These are phyloP conservation scores for Erynnis tages DNA, from an alignment of 2,888 invertebrate genomes.

Conservation along the genomic window DNA sequence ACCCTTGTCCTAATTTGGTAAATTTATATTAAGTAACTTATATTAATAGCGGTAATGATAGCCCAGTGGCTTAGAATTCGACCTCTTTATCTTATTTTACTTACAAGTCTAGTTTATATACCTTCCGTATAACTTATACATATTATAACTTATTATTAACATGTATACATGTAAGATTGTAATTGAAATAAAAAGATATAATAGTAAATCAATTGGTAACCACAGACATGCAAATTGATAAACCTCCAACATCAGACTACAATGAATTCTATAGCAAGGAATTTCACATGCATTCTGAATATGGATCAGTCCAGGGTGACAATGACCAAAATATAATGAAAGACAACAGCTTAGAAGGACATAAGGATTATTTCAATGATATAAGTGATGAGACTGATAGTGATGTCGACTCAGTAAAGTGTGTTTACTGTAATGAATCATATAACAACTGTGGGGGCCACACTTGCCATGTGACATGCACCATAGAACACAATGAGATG, in stretches of 20 bases:
- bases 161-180: too few species aligned
- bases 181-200: too few species aligned
- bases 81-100: too few species aligned
- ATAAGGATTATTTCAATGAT: conserved; percentile 41
- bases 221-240: conserved; percentile 56
- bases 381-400: conserved; percentile 75
- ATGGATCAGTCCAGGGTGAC: conserved; percentile 58
- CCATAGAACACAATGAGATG: conserved; percentile 64
- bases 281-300: conserved; percentile 63
- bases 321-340: conserved; percentile 64
- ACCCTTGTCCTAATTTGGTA: too few species aligned
- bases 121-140: too few species aligned
- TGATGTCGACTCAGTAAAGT: conserved; percentile 73
- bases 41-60: too few species aligned
- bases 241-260: conserved; percentile 54
- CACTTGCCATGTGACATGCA: conserved; percentile 66
- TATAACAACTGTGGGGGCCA: conserved; percentile 64
- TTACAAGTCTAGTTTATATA: too few species aligned
- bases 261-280: conserved; percentile 66
- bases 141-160: too few species aligned
- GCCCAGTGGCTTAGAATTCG: too few species aligned
- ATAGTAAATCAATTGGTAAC: conserved; percentile 19
- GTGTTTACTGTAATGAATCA: conserved; percentile 68
- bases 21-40: too few species aligned
- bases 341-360: conserved; percentile 41